Percentiles rank a stretch among this genome's conserved stretches.
Conservation (phyloP, 2,113 vertebrate genomes). For the Uropsilus gracilis region DNA sequence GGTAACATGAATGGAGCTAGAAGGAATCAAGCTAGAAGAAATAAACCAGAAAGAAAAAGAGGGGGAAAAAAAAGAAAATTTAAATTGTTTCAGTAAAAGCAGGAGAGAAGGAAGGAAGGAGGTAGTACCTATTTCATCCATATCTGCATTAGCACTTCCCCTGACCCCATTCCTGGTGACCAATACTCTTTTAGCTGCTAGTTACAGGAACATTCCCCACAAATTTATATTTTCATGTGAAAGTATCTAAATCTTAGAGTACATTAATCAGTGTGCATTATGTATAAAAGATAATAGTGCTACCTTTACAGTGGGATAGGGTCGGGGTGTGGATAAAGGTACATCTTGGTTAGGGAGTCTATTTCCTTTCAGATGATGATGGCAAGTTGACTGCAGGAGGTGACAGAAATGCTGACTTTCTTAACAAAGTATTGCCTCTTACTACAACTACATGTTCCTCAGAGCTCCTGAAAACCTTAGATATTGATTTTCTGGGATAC, state of each 20-base stretch:
- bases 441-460: background rate
- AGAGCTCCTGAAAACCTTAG: background rate
- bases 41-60: too few relatives aligned
- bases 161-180: conserved; percentile 48
- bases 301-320: conserved; percentile 69
- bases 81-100: background rate
- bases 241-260: conserved; percentile 71
- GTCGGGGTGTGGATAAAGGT: background rate
- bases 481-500: background rate
- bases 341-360: conserved; percentile 37
- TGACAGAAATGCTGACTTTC: conserved; percentile 61
- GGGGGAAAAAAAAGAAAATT: background rate
- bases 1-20: too few relatives aligned
- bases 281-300: conserved; percentile 71
- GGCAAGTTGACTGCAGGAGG: conserved; percentile 61
- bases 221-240: conserved; percentile 72
- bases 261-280: conserved; percentile 75
- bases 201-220: conserved; percentile 63
- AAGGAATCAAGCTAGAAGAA: too few relatives aligned
- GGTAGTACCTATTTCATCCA: background rate
- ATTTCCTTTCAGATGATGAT: conserved; percentile 36
- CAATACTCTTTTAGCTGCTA: conserved; percentile 44
- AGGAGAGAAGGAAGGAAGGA: background rate
- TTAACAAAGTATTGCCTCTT: background rate
- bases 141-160: conserved; percentile 10